Conservation (phyloP, 2,888 invertebrate species). For the Andrena haemorrhoa region DNA sequence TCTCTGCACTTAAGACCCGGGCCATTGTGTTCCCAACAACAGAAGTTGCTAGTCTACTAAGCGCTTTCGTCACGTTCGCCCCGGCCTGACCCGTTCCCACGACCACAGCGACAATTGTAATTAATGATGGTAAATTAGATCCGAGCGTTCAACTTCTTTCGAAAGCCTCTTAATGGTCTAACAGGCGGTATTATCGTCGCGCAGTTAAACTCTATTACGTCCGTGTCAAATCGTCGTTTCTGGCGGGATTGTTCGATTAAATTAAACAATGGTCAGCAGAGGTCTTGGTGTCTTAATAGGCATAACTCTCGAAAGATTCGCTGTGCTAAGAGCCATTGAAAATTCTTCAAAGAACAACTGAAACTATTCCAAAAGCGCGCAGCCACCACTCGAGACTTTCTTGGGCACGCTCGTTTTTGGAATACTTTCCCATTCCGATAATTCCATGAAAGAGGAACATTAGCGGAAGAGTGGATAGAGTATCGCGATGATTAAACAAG, state of each 20-base stretch:
- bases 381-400: no score
- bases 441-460: no score
- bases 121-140: constrained; percentile 70
- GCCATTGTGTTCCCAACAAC: constrained; percentile 59
- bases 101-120: constrained; percentile 66
- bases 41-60: constrained; percentile 55
- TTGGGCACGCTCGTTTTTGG: no score
- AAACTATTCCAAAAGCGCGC: no score
- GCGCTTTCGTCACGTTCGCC: constrained; percentile 55
- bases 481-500: no score
- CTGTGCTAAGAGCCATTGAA: no score
- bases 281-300: not conserved
- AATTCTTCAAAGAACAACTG: no score
- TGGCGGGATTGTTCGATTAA: constrained; percentile 9
- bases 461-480: no score
- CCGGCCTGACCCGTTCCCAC: constrained; percentile 64
- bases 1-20: constrained; percentile 25
- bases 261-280: not conserved
- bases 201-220: constrained; percentile 41
- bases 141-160: constrained; percentile 55
- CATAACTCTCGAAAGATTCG: not conserved
- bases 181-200: constrained; percentile 32
- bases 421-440: no score
- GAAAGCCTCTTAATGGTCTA: constrained; percentile 45
- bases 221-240: constrained; percentile 22